phyloP scores from a whole-genome alignment of 2,797 vertebrate genomes.

The Lacerta viridis region DNA sequence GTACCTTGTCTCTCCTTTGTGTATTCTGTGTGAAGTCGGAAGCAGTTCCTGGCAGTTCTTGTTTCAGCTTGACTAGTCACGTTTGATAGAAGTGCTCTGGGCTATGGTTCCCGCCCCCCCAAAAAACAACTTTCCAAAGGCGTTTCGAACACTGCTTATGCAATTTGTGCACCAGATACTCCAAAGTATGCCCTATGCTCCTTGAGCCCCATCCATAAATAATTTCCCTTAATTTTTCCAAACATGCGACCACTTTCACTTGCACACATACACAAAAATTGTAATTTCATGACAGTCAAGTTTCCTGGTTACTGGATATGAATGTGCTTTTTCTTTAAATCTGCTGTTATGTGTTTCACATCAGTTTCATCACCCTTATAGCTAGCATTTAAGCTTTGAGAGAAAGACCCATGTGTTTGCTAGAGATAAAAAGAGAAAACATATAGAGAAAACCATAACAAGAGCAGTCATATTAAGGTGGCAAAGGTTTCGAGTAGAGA shows the following conservation, averaged over 20 bases:
- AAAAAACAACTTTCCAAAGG: neutral
- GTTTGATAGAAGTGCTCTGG: conserved; percentile 12
- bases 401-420: conserved; percentile 8
- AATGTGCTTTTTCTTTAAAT: conserved; percentile 31
- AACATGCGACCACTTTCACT: conserved; percentile 35
- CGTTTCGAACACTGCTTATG: neutral
- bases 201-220: neutral
- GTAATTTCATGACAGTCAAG: conserved; percentile 35
- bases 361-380: conserved; percentile 13
- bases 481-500: neutral
- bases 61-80: conserved; percentile 3
- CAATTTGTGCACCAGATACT: neutral
- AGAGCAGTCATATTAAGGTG: neutral
- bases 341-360: conserved; percentile 18
- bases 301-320: neutral
- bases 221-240: conserved; percentile 49
- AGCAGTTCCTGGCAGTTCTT: neutral
- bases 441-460: conserved; percentile 15
- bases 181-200: neutral
- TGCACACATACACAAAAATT: conserved; percentile 14
- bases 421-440: neutral
- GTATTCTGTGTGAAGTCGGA: neutral
- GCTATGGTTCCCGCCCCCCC: neutral
- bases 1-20: neutral
- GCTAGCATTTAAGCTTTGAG: conserved; percentile 35